Evolutionary conservation across 2,888 invertebrate species (phyloP).

Genomic region (Luffia ferchaultella): DNA sequence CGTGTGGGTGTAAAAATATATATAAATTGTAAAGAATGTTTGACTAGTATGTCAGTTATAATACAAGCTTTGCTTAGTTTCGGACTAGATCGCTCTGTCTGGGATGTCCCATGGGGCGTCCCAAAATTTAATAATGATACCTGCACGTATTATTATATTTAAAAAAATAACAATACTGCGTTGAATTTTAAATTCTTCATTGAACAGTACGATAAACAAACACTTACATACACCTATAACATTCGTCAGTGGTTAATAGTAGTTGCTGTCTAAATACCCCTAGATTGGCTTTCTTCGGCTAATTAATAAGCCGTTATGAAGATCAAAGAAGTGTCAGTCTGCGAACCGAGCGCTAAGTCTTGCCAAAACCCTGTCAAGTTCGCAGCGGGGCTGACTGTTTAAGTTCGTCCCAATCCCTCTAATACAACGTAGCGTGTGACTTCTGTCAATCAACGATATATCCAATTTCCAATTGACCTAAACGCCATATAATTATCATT

Average conservation of each 20-base stretch:
- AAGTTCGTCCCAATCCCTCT: conserved; percentile 40
- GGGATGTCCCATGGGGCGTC: no score
- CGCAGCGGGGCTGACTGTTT: conserved; percentile 42
- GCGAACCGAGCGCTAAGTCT: conserved; percentile 38
- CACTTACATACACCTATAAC: no score
- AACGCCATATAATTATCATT: not conserved
- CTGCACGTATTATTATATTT: no score
- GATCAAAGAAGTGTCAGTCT: conserved; percentile 49
- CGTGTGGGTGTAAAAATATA: no score
- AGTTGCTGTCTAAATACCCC: conserved; percentile 23
- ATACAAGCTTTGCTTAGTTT: no score
- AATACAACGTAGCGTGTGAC: conserved; percentile 38
- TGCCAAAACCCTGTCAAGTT: conserved; percentile 10
- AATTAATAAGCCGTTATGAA: conserved; percentile 55
- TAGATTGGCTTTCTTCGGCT: conserved; percentile 42
- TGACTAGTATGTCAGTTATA: no score
- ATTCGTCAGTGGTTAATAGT: conserved; percentile 1
- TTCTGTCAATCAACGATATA: conserved; percentile 44
- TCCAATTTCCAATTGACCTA: conserved; percentile 27
- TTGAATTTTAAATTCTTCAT: no score
- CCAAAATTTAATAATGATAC: no score
- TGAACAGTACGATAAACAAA: no score
- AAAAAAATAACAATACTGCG: no score
- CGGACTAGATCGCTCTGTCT: no score
- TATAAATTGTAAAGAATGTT: no score